Conservation (phyloP, 2,888 invertebrate species). For the Mythimna albipuncta region DNA sequence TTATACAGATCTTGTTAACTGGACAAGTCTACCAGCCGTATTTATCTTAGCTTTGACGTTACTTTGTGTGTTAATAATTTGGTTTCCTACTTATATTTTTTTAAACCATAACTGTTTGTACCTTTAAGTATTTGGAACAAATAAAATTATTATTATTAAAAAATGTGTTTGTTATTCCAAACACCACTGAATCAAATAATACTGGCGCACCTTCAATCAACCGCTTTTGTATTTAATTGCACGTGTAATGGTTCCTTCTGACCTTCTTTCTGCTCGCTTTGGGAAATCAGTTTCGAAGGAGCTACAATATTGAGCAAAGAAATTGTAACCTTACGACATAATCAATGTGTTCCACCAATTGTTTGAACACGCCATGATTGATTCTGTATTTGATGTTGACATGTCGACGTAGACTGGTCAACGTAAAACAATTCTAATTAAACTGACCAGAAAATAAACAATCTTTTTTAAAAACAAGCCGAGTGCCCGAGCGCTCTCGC, state of each 20-base stretch:
- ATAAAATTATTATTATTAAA: too few relatives aligned
- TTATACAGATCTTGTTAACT: too few relatives aligned
- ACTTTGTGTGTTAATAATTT: too few relatives aligned
- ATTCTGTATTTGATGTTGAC: not conserved
- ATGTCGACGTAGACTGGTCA: too few relatives aligned
- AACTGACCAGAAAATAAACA: not conserved
- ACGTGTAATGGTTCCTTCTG: not conserved
- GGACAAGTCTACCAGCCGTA: too few relatives aligned
- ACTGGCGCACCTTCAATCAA: too few relatives aligned
- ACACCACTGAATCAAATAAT: not conserved
- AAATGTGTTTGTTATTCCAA: not conserved
- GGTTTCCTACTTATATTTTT: too few relatives aligned
- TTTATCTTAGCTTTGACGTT: too few relatives aligned
- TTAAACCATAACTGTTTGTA: too few relatives aligned
- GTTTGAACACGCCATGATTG: conserved; percentile 15
- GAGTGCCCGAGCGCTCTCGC: too few relatives aligned
- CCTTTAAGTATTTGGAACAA: too few relatives aligned
- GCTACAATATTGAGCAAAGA: conserved; percentile 8
- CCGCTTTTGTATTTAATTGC: conserved; percentile 10
- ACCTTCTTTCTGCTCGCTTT: conserved; percentile 34
- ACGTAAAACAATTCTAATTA: not conserved
- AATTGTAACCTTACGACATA: conserved; percentile 1
- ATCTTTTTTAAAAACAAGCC: not conserved
- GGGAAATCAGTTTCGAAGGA: conserved; percentile 39
- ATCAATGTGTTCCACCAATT: conserved; percentile 19